Evolutionary conservation across 2,113 vertebrate genomes (phyloP).

Genomic region (Galbula dea): DNA sequence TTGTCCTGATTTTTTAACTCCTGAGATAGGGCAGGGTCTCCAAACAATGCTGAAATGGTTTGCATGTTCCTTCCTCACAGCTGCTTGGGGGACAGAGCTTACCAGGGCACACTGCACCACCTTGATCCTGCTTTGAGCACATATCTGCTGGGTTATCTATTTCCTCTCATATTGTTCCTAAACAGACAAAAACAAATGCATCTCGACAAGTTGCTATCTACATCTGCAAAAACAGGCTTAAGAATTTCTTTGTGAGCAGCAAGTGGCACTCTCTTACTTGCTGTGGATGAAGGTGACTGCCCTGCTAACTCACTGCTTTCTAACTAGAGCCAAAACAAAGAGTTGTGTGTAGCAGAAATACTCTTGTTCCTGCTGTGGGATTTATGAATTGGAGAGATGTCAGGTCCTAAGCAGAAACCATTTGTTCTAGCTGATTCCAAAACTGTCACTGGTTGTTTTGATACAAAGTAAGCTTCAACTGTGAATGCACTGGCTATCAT

Average conservation of each 20-base stretch:
- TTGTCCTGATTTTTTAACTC: neutral
- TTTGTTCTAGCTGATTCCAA: neutral
- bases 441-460: neutral
- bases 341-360: neutral
- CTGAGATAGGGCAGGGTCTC: neutral
- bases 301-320: neutral
- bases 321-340: neutral
- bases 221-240: neutral
- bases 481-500: neutral
- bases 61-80: slow-evolving; percentile 42
- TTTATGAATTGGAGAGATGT: neutral
- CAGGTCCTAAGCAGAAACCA: neutral
- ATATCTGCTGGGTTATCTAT: neutral
- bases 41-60: neutral
- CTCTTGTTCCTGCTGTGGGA: neutral
- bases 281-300: neutral
- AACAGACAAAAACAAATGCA: slow-evolving; percentile 5
- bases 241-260: neutral
- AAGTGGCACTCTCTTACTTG: neutral
- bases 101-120: neutral
- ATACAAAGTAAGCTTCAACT: neutral
- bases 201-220: neutral
- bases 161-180: slow-evolving; percentile 38
- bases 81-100: neutral
- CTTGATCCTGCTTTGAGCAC: neutral